Base-by-base conservation (phyloP, 1,140 invertebrate species). In the Drosophila ironensis region DNA sequence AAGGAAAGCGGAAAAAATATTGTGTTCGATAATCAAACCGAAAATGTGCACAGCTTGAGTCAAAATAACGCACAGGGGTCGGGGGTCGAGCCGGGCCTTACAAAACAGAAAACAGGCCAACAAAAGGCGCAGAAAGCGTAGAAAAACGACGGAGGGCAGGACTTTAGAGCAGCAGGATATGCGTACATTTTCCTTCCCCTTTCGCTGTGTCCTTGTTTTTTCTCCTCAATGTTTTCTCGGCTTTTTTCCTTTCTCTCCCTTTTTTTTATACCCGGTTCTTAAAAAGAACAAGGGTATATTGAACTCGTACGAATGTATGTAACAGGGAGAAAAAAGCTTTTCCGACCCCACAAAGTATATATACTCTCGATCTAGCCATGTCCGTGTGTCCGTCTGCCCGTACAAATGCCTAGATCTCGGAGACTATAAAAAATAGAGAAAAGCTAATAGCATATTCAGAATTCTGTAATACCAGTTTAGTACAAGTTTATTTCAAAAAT, bases 111-210 rank as follows among this genome's bases (percentile, higher is more conserved):
- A 69, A 69, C 59, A 35, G 25, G 59, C 19, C 59, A 54, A 69
- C 44, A 82, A 82, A 77, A 77, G 77, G 61, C 53, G 33, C 56
- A 72, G 63, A 76, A 77, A 63, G 48, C 42, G 47, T 48, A 54
- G 72, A 44, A 81, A 81, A 75, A 81, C 30, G 45, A 8, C 28
- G 35, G 16, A 12, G 37, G 37, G 24, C 20, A 70, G 71, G 71
- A 86, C 74, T 86, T 86, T 86, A 80, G 63, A 86, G 77, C 80
- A 86, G 80, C 80, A 86, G 80, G 80, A 86, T 86, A 80, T 80
- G 80, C 80, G 75, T 86, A 78, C 74, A 74, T 72, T 75, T n/a
- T 28, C 4, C 41, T 46, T 38, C 24, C 59, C 33, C 56, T 45
- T 59, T 57, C 17, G 8, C 14, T 5, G 27, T 19, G 59, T 8